Evolutionary conservation across 2,888 invertebrate species (phyloP).

Genomic region (Sabatieria punctata): DNA sequence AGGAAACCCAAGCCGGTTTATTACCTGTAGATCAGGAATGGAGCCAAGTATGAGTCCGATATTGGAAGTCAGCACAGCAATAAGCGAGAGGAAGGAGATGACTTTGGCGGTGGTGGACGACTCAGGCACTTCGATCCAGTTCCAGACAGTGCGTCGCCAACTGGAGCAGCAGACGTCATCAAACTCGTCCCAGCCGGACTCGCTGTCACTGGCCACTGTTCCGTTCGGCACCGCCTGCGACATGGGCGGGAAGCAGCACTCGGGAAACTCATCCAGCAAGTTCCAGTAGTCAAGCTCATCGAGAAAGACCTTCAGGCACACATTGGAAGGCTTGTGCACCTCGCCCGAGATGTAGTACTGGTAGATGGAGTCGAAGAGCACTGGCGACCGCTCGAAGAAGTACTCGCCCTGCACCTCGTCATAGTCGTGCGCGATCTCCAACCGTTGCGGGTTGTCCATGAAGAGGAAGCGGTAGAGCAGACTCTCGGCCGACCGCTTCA

Average conservation of each 20-base stretch:
- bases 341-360: slow-evolving; percentile 35
- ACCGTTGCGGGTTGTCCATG: slow-evolving; percentile 29
- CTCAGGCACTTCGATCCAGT: neutral
- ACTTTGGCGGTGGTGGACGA: neutral
- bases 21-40: neutral
- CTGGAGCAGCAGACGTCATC: too few species aligned
- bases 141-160: neutral
- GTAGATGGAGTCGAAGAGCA: slow-evolving; percentile 31
- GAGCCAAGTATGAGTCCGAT: neutral
- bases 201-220: too few species aligned
- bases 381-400: slow-evolving; percentile 32
- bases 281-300: slow-evolving; percentile 32
- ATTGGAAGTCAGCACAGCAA: neutral
- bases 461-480: slow-evolving; percentile 29
- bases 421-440: slow-evolving; percentile 27
- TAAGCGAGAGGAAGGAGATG: neutral
- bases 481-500: too few species aligned
- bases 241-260: too few species aligned
- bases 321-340: slow-evolving; percentile 31
- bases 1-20: neutral
- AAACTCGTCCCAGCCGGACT: too few species aligned
- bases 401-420: slow-evolving; percentile 26
- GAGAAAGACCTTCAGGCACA: slow-evolving; percentile 33
- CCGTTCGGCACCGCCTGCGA: too few species aligned
- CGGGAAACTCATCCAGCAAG: slow-evolving; percentile 25